Conservation (phyloP, 2,888 invertebrate genomes). For the Dromius quadrimaculatus region DNA sequence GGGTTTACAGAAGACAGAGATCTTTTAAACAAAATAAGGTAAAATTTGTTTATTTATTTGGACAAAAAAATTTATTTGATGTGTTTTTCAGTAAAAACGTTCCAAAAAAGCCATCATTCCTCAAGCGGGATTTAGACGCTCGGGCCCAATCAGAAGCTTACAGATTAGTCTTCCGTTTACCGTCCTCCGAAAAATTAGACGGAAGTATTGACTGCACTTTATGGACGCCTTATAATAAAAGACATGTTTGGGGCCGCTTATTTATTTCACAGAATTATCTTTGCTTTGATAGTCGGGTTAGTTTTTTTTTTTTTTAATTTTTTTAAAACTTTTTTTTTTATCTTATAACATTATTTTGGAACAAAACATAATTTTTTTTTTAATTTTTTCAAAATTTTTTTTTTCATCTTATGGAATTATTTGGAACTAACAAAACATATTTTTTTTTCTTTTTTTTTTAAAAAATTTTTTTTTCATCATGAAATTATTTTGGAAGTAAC, state of each 20-base stretch:
- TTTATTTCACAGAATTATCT: slow-evolving; percentile 95
- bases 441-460: neutral
- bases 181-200: slow-evolving; percentile 91
- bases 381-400: neutral
- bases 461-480: neutral
- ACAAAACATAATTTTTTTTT: neutral
- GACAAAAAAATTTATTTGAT: slow-evolving; percentile 2
- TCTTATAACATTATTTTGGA: neutral
- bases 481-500: too few relatives aligned
- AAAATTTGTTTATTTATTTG: too few relatives aligned
- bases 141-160: slow-evolving; percentile 94
- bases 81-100: slow-evolving; percentile 78
- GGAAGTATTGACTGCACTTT: slow-evolving; percentile 92
- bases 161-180: slow-evolving; percentile 85
- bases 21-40: slow-evolving; percentile 83
- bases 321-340: neutral
- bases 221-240: slow-evolving; percentile 96
- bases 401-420: neutral
- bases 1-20: slow-evolving; percentile 91
- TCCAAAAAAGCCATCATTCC: slow-evolving; percentile 89
- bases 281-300: slow-evolving; percentile 95
- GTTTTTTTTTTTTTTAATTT: slow-evolving; percentile 58
- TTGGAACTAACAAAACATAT: too few relatives aligned
- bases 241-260: slow-evolving; percentile 87
- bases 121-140: slow-evolving; percentile 96